Base-by-base conservation (phyloP, 2,888 invertebrate genomes). In the Ornithoptera alexandrae region DNA sequence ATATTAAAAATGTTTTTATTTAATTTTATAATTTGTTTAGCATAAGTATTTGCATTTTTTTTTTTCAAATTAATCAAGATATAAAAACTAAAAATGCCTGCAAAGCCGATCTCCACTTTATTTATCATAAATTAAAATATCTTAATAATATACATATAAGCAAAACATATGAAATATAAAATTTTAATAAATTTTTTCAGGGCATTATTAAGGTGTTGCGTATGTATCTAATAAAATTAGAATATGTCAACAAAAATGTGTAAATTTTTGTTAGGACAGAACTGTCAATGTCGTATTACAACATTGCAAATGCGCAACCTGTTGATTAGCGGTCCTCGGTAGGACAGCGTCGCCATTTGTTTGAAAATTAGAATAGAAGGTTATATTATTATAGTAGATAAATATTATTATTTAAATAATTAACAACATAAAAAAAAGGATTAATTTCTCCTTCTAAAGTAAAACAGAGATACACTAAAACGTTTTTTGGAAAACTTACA, bases 301-400 rank as follows among this genome's bases (percentile, higher is more conserved):
- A 75, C 74, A 76, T 71, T 72, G 73, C 69, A 72, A 68, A 65
- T 66, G 69, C 69, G 69, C 66, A 72, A 72, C 69, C 63, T 69
- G 68, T 72, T 74, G 67, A 71, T 75, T 72, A 73, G 72, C 73
- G 65, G 62, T 66, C 71, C 67, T 5, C 64, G 58, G 57, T 30
- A 22, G 20, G 30, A 63, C 46, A 18, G 64, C 70, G 72, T 74
- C 72, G 70, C 39, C 72, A 74, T 67, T 60, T 70, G 67, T 72
- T 74, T 72, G 77, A 76, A 77, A 78, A 79, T 77, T 76, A 71
- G 59, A 72, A 72, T 68, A 72, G 74, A 78, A 77, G 78, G 76
- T 77, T 73, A 73, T 22, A 22, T 22, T 22, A 22, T 22, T 22
- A 22, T 22, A 22, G 22, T 22, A 22, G 22, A 22, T 60, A 65